Evolutionary conservation across 1,140 invertebrate genomes (phyloP).

Genomic region (Heterodera carotae): DNA sequence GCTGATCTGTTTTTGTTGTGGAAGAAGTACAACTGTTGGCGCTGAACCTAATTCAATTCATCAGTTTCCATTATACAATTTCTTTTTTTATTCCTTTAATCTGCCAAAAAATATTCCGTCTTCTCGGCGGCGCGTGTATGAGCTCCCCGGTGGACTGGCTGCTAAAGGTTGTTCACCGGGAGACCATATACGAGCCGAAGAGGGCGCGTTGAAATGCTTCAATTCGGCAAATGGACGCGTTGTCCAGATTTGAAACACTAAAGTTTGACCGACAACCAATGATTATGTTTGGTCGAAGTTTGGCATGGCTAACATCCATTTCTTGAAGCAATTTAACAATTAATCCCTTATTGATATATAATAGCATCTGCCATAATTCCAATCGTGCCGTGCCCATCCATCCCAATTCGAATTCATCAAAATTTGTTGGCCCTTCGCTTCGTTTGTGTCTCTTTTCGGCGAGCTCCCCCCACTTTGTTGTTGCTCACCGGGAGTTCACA

Average conservation of each 20-base stretch:
- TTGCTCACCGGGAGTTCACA: background rate
- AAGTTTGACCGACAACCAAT: background rate
- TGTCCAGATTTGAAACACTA: too few species aligned
- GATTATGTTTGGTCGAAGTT: background rate
- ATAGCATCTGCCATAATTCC: too few species aligned
- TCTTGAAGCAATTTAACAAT: background rate
- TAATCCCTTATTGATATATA: too few species aligned
- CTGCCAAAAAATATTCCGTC: background rate
- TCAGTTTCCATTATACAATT: too few species aligned
- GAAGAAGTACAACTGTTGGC: too few species aligned
- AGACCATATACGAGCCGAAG: background rate
- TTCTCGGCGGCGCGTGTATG: background rate
- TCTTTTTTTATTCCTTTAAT: background rate
- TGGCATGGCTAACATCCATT: too few species aligned
- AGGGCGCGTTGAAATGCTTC: background rate
- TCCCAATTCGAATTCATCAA: background rate
- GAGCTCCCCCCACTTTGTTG: background rate
- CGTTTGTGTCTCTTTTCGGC: background rate
- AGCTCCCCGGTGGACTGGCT: background rate
- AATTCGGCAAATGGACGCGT: too few species aligned
- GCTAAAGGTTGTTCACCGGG: background rate
- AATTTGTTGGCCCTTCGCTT: background rate
- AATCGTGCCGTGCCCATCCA: too few species aligned
- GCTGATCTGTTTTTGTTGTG: background rate
- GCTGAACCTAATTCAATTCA: too few species aligned